Evolutionary conservation across 2,888 invertebrate genomes (phyloP), one percentile per base, ranked within the genome.

Genomic region (Osmoderma eremita): DNA sequence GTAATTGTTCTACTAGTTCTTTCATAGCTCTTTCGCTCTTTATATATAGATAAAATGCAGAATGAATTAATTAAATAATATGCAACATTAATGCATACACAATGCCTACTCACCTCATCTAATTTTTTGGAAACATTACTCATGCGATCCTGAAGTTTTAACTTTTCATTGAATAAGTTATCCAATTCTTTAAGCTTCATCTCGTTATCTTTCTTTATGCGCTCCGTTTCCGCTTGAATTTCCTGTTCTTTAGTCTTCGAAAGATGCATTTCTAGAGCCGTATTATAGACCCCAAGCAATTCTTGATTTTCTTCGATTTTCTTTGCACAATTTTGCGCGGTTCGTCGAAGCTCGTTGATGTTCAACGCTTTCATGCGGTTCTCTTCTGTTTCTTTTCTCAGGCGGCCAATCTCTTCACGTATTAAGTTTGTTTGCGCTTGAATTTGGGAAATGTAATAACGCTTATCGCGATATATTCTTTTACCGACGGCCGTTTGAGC

Each of bases 381-480:
- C 36, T 74, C 73, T 3, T 70, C 56, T 8, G 69, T 73, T 53
- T 68, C 66, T 42, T 72, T 71, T 39, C 69, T 69, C 18, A 74
- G 48, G 5, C 71, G 65, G 6, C 50, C 69, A 17, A 74, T 70
- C 63, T 74, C 74, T 24, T 74, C 74, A 12, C 72, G 68, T 41
- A 74, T 73, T 49, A 66, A 24, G 53, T 71, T 74, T 67, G 71
- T 73, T 63, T 74, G 72, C 20, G 69, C 66, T 66, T 74, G 74
- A 42, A 74, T 68, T 45, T 67, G 54, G 4, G 71, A 70, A 20
- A 72, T 68, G 64, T 71, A 74, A 67, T 69, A 74, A 8, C 74
- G 69, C 61, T 74, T 74, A 67, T 74, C 74, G 41, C 69, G 71
- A 54, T 76, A 75, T 54, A 76, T 75, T 6, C 76, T 69, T 17